phyloP scores from a whole-genome alignment of 2,113 vertebrate species.

The Carollia perspicillata region DNA sequence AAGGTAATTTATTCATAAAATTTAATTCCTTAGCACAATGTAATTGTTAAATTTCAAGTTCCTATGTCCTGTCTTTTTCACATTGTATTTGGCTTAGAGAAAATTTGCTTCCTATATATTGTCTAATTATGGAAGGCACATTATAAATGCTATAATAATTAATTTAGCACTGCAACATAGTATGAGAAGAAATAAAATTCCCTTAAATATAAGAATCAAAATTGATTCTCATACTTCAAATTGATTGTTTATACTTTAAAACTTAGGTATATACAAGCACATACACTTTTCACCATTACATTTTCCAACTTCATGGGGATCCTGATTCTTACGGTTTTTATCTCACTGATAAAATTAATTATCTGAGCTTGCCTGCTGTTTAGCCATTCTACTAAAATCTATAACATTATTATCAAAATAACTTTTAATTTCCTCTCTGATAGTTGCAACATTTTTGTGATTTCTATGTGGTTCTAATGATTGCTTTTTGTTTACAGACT shows the following conservation, averaged over 20 bases:
- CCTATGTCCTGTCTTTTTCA: background rate
- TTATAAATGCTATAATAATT: background rate
- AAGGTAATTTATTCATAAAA: background rate
- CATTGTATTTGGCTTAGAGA: background rate
- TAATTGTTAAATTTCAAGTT: background rate
- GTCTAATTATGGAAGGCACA: background rate
- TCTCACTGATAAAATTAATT: background rate
- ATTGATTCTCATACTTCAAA: too few species aligned
- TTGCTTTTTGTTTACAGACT: background rate
- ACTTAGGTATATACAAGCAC: background rate
- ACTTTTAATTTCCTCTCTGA: background rate
- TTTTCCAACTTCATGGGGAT: background rate
- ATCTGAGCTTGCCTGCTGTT: background rate
- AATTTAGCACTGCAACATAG: background rate
- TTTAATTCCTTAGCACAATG: background rate
- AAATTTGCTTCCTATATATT: background rate
- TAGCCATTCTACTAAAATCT: background rate
- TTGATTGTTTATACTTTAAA: too few species aligned
- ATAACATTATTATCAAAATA: background rate
- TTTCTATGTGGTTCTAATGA: background rate
- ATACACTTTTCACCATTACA: background rate
- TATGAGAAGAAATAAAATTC: background rate
- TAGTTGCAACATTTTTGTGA: background rate
- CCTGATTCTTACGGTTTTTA: background rate
- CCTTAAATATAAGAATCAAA: background rate